Evolutionary conservation across 2,888 invertebrate species (phyloP).

Genomic region (Tachina fera): DNA sequence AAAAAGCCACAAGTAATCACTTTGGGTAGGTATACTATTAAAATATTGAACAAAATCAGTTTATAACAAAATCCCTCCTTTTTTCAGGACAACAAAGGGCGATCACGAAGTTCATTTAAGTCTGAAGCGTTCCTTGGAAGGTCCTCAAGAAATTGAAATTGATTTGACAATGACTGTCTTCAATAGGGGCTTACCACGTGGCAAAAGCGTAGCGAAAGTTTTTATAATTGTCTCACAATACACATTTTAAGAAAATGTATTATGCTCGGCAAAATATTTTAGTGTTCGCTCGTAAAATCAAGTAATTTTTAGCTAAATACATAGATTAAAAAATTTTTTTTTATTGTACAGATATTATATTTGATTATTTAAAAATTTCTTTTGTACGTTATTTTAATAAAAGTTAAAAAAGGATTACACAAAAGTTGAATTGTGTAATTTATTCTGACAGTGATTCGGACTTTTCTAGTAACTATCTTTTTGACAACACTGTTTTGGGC

Average conservation of each 20-base stretch:
- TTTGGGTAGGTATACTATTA: conserved; percentile 84
- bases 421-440: too few relatives aligned
- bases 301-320: background rate
- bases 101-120: conserved; percentile 90
- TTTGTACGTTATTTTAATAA: too few relatives aligned
- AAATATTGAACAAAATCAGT: background rate
- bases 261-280: background rate
- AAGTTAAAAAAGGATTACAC: too few relatives aligned
- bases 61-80: background rate
- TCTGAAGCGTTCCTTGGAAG: conserved; percentile 88
- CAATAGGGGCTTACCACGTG: conserved; percentile 88
- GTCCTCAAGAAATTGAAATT: conserved; percentile 95
- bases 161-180: conserved; percentile 94
- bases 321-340: background rate
- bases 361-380: too few relatives aligned
- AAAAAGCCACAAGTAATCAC: conserved; percentile 85
- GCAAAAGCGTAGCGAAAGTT: conserved; percentile 93
- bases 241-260: conserved; percentile 85
- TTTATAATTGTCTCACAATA: conserved; percentile 93
- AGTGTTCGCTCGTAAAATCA: background rate
- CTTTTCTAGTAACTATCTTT: too few relatives aligned
- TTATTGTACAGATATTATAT: too few relatives aligned
- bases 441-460: too few relatives aligned
- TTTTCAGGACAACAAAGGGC: conserved; percentile 84
- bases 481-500: too few relatives aligned